Base-by-base conservation (phyloP, 1,140 invertebrate genomes). In the Ips nitidus region DNA sequence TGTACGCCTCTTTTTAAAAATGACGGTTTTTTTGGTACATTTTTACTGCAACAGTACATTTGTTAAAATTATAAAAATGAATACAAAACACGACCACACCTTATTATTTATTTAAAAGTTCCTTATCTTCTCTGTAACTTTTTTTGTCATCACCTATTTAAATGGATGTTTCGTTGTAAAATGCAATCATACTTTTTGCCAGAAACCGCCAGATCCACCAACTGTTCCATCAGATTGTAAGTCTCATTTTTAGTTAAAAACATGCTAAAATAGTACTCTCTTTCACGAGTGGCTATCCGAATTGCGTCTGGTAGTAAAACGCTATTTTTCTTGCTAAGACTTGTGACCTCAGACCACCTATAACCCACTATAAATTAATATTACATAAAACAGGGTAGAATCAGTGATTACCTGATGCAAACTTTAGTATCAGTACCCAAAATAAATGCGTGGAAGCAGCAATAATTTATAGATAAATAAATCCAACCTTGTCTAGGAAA, bases 121-220 rank as follows among this genome's bases (percentile, higher is more conserved):
- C 89, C 80, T 89, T 90, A 78, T 97, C 94, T 81, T 93, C 91
- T 73, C 90, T 89, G 79, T 93, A 96, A 63, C 87, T 88, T 73
- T 86, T 86, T 81, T 93, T 93, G 79, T 95, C 94, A 79, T 94
- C 90, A n/a, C n/a, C n/a, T n/a, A n/a, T n/a, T n/a, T n/a, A n/a
- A n/a, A n/a, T n/a, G n/a, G n/a, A n/a, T n/a, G n/a, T n/a, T n/a
- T n/a, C n/a, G n/a, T n/a, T n/a, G n/a, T n/a, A n/a, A n/a, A n/a
- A 52, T 1, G 2, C 1, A 56, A 3, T 40, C 43, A 80, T 81
- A 82, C 84, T 95, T 91, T 88, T 95, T 95, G n/a, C n/a, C n/a
- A n/a, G n/a, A n/a, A 89, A 98, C 97, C 52, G 96, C 96, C 82
- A 98, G 89, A 83, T 98, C 98, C 55, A 94, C 94, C 45, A 99